phyloP scores from a whole-genome alignment of 2,797 vertebrate genomes.

The Chanos chanos region DNA sequence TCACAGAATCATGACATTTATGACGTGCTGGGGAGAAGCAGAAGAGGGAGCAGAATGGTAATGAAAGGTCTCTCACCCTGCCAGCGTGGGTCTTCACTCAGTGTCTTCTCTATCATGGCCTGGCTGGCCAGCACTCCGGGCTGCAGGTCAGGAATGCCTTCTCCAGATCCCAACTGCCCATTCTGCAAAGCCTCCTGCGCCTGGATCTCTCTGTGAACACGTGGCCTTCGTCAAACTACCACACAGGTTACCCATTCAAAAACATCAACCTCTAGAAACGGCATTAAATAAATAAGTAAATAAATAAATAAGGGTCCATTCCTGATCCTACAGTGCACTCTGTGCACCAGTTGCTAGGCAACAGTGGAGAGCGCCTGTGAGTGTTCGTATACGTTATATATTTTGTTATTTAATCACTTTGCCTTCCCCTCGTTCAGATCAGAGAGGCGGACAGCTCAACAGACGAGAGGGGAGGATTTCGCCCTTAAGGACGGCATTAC shows the following conservation, averaged over 20 bases:
- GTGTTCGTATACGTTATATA: slow-evolving; percentile 9
- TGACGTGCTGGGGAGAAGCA: too few species aligned
- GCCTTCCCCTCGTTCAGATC: too few species aligned
- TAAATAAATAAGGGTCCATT: slow-evolving; percentile 9
- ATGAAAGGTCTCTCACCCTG: slow-evolving; percentile 74
- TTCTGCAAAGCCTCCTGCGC: slow-evolving; percentile 91
- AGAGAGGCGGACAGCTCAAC: too few species aligned
- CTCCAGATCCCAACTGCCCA: slow-evolving; percentile 80
- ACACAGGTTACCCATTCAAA: slow-evolving; percentile 34
- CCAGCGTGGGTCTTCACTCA: slow-evolving; percentile 91
- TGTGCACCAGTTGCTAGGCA: slow-evolving; percentile 48
- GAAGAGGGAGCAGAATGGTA: too few species aligned
- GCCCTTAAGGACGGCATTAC: too few species aligned
- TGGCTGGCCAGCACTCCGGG: slow-evolving; percentile 90
- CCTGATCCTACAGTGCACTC: slow-evolving; percentile 18
- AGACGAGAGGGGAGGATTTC: too few species aligned
- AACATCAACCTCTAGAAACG: slow-evolving; percentile 1
- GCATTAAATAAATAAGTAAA: neutral
- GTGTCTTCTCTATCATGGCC: slow-evolving; percentile 92
- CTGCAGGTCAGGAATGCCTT: slow-evolving; percentile 84
- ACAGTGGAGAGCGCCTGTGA: slow-evolving; percentile 38
- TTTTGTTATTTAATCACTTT: slow-evolving; percentile 28
- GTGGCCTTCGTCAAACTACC: slow-evolving; percentile 2
- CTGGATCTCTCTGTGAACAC: slow-evolving; percentile 82
- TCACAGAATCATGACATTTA: too few species aligned